Evolutionary conservation across 2,113 vertebrate genomes (phyloP), one percentile per base, ranked within the genome.

Genomic region (Podiceps cristatus): DNA sequence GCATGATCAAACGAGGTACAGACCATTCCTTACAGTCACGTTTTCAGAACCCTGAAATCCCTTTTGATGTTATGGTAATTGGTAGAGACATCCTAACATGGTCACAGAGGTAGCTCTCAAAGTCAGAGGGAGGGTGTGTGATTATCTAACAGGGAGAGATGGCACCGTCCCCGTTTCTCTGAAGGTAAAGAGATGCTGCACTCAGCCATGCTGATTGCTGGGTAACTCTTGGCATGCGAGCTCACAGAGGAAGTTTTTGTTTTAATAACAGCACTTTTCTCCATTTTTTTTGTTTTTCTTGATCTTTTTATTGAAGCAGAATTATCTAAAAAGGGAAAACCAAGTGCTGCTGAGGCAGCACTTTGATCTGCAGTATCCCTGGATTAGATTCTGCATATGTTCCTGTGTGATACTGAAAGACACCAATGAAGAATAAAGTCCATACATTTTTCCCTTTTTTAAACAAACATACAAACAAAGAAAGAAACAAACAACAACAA

Each of bases 1-100:
- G 20, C 31, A 50, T 1, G 0, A 90, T 76, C 90, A 79, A 66
- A 66, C 0, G 1, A 45, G 50, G 2, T 37, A 55, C 5, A 60
- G 31, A 18, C 2, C 15, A 11, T 62, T 92, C 86, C 58, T 62
- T 62, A 45, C 24, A 45, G 42, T n/a, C 63, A 11, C 0, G 0
- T 59, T 83, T 81, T 72, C 16, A 55, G 80, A 77, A 49, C n/a
- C 23, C 27, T 60, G 37, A 63, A 86, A 81, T 66, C 23, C 19
- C 47, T 22, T 76, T 93, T 71, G 37, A 47, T 27, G 25, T 68
- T 86, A 24, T 28, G 13, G 5, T 69, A 33, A 42, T n/a, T 86
- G n/a, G 25, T 52, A 78, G 27, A 84, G 56, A 33, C n/a, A 33
- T n/a, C 33, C 22, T 33, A 55, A 47, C 24, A 9, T 2, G 9